phyloP scores from a whole-genome alignment of 2,797 vertebrate species.

The Poeciliopsis presidionis region DNA sequence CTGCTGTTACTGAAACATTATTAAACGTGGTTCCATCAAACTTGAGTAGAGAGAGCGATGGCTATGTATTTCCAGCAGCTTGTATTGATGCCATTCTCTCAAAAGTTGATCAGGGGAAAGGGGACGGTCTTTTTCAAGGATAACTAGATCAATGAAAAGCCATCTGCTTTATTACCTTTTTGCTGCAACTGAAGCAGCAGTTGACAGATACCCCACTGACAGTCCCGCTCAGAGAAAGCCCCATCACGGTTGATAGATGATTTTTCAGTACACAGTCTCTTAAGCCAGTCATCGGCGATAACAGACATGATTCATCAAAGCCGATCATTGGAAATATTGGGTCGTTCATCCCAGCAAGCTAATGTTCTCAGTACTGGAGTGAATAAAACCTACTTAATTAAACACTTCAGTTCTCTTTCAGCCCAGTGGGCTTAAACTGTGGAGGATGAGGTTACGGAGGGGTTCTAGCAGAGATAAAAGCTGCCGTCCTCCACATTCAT shows the following conservation, averaged over 20 bases:
- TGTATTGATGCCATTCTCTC: slow-evolving; percentile 27
- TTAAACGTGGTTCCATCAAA: slow-evolving; percentile 13
- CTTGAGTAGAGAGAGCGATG: slow-evolving; percentile 5
- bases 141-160: slow-evolving; percentile 25
- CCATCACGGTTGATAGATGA: slow-evolving; percentile 29
- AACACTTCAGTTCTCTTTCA: slow-evolving; percentile 16
- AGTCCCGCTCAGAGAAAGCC: slow-evolving; percentile 26
- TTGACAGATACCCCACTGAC: slow-evolving; percentile 37
- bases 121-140: slow-evolving; percentile 13
- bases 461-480: slow-evolving; percentile 22
- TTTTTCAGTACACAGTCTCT: slow-evolving; percentile 6
- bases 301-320: slow-evolving; percentile 19
- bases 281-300: background rate
- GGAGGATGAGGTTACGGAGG: slow-evolving; percentile 23
- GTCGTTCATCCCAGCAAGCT: slow-evolving; percentile 3
- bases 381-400: slow-evolving; percentile 39
- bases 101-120: slow-evolving; percentile 21
- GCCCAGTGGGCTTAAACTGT: slow-evolving; percentile 25
- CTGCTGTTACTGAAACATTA: slow-evolving; percentile 4
- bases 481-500: slow-evolving; percentile 21
- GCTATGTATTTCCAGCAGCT: slow-evolving; percentile 11
- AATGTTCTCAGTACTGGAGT: background rate
- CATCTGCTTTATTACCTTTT: slow-evolving; percentile 29
- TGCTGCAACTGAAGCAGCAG: slow-evolving; percentile 26
- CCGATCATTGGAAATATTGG: slow-evolving; percentile 21